A percentile compares a stretch with the other conserved stretches of the same genome.
phyloP scores from a whole-genome alignment of 2,113 vertebrate species.

The Megaptera novaeangliae region DNA sequence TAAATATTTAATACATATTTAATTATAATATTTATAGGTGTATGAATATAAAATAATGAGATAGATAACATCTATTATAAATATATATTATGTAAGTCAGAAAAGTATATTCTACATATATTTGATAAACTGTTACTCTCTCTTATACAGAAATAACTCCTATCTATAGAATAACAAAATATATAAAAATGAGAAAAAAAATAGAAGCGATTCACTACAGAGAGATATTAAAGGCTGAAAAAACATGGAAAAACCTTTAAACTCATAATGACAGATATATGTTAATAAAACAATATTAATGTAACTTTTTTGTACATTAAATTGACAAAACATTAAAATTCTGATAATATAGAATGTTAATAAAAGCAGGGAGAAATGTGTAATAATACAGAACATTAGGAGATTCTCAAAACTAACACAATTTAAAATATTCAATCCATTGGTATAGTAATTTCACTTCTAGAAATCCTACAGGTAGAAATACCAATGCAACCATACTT shows the following conservation, averaged over 20 bases:
- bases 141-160: neutral
- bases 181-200: neutral
- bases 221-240: neutral
- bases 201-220: neutral
- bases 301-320: neutral
- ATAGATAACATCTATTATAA: neutral
- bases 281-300: neutral
- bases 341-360: neutral
- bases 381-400: neutral
- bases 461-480: neutral
- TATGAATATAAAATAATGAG: neutral
- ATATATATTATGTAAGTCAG: neutral
- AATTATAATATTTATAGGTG: neutral
- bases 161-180: neutral
- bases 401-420: neutral
- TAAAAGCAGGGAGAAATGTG: neutral
- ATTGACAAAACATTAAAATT: neutral
- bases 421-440: neutral
- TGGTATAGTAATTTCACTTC: neutral
- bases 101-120: neutral
- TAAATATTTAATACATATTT: neutral
- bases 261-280: neutral
- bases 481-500: neutral
- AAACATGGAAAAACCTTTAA: neutral
- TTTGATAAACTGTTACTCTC: neutral